A percentile compares a stretch with the other conserved stretches of the same genome.
These are phyloP conservation scores for Phalanger gymnotis DNA, from an alignment of 2,797 vertebrate genomes.

Conservation along the genomic window DNA sequence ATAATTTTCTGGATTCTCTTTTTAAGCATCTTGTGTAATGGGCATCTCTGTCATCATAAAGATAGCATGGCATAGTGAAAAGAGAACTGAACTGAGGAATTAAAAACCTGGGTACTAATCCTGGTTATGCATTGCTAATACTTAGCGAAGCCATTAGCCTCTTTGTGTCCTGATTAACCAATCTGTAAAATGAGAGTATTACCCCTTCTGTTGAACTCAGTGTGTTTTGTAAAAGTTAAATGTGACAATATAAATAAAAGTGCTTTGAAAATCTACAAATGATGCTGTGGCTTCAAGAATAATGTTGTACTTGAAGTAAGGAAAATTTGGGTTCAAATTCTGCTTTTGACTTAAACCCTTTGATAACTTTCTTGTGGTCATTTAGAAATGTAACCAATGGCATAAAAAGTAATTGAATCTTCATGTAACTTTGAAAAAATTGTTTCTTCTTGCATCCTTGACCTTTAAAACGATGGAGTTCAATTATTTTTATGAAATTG, in stretches of 20 bases:
- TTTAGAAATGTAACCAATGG: not conserved
- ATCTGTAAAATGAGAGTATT: not conserved
- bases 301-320: not conserved
- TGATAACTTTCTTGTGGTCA: not conserved
- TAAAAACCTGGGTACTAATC: not conserved
- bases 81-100: not conserved
- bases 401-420: not conserved
- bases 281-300: not conserved
- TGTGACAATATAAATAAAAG: not conserved
- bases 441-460: not conserved
- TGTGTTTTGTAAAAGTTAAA: not conserved
- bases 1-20: not conserved
- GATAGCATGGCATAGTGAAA: not conserved
- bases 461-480: not conserved
- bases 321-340: not conserved
- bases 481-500: not conserved
- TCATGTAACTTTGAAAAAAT: not conserved
- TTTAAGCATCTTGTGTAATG: not conserved
- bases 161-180: not conserved
- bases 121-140: not conserved
- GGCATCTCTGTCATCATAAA: not conserved
- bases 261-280: not conserved
- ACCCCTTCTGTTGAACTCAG: not conserved
- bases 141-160: not conserved
- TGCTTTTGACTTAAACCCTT: not conserved